Evolutionary conservation across 2,888 invertebrate genomes (phyloP), one percentile per base, ranked within the genome.

Genomic region (Oithona nana): DNA sequence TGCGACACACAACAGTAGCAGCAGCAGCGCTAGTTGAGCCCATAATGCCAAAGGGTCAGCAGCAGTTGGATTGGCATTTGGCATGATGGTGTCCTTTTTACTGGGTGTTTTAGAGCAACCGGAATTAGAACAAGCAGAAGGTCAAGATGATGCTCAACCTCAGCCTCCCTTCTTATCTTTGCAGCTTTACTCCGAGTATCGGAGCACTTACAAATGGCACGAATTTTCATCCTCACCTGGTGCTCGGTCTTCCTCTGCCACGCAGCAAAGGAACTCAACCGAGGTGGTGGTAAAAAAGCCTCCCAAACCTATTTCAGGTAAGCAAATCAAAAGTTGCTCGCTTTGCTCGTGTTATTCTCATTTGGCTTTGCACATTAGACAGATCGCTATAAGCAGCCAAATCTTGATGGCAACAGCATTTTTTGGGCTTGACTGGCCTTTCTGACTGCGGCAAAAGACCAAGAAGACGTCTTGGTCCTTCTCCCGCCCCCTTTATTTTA

Each of bases 161-260:
- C n/a, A n/a, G n/a, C n/a, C n/a, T n/a, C n/a, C n/a, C n/a, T n/a
- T n/a, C n/a, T n/a, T n/a, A n/a, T 57, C 67, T 60, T 69, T 70
- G 67, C 81, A 89, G 87, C 83, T 88, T 80, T 88, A 88, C 78
- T 88, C 88, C 74, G 88, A 89, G 76, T 88, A 89, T 78, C 81
- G 88, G 80, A 88, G 88, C 81, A 88, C 88, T 71, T 89, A 88
- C 81, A 82, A 86, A 82, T 89, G 88, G 88, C 88, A 89, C 81
- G 88, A 88, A 76, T 84, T 85, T 16, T 6, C 39, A 6, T 39
- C 39, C 6, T 39, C 39, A 39, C 8, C 39, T 16, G 6, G 8
- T 11, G 39, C 39, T 16, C 16, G 8, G 8, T 11, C 6, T 39
- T 16, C 39, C 6, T 6, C 39, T 16, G 6, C 39, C 6, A 6